Evolutionary conservation across 2,113 vertebrate genomes (phyloP), one percentile per base, ranked within the genome.

Genomic region (Nothobranchius furzeri): DNA sequence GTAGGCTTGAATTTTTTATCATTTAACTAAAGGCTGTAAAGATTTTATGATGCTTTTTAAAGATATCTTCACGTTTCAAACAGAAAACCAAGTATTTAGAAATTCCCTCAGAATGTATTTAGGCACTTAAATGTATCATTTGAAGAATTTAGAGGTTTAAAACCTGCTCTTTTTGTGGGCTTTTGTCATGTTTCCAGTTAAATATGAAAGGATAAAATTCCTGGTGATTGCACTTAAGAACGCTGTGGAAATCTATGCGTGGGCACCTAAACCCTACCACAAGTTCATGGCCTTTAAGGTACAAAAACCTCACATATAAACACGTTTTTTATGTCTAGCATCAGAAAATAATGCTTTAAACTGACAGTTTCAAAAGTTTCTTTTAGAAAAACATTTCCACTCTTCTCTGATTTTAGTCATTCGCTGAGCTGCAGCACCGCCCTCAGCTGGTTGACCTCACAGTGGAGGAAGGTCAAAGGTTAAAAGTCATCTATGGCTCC

Each of bases 221-320:
- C 86, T 99, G 94, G 97, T 99, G 73, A 98, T 99, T 85, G 97
- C 96, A 81, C 93, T 96, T 90, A 99, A 98, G 94, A 98, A 94
- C 80, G 92, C 97, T 7, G 96, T 99, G 71, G 97, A 99, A 90
- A 98, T 99, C 90, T 99, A 98, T 45, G 97, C 96, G 59, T 99
- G 97, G 97, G 97, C 97, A 73, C 96, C 97, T 42, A 99, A 99
- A 90, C 97, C 97, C 8, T 98, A 99, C 90, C 97, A 99, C 91
- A 99, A 98, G 90, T 99, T 99, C 83, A 99, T 99, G 97, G 97
- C 97, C 72, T 99, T 99, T 87, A 99, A 99, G 96, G 97, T 99
- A 94, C 36, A 86, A 24, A 37, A 56, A 47, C 17, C 8, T 36
- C 4, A 66, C 8, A 24, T 0, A n/a, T 45, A 12, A n/a, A 37